A percentile compares a stretch with the other conserved stretches of the same genome.
These are phyloP conservation scores for Melanotus villosus DNA, from an alignment of 2,888 invertebrate species.

Conservation along the genomic window DNA sequence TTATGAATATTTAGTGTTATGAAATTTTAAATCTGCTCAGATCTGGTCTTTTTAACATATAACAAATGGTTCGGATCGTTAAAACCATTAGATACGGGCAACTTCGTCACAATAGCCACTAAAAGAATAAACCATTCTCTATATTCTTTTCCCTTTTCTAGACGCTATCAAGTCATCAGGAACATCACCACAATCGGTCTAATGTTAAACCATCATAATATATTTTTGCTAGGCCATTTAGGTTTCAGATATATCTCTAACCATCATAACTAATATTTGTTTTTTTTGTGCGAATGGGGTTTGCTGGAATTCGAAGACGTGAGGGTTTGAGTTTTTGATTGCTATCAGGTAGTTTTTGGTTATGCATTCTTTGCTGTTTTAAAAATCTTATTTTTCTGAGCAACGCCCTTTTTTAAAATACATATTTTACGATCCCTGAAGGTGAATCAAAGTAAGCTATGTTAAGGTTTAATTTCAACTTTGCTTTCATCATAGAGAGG, in stretches of 20 bases:
- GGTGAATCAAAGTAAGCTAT: too few relatives aligned
- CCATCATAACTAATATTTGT: conserved; percentile 45
- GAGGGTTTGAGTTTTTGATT: too few relatives aligned
- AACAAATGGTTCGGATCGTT: conserved; percentile 22
- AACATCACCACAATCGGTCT: conserved; percentile 52
- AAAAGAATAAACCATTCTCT: conserved; percentile 43
- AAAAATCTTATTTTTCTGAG: too few relatives aligned
- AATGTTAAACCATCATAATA: conserved; percentile 54
- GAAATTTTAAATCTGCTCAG: background rate
- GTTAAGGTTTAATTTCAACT: too few relatives aligned
- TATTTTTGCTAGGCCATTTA: conserved; percentile 50
- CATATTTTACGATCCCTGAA: too few relatives aligned
- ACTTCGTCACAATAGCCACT: conserved; percentile 7
- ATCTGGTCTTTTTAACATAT: background rate
- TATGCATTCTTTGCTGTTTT: too few relatives aligned
- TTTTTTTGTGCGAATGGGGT: conserved; percentile 37
- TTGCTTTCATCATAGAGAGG: too few relatives aligned
- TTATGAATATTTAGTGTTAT: background rate
- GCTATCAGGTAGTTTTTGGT: too few relatives aligned
- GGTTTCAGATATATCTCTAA: conserved; percentile 8
- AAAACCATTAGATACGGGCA: conserved; percentile 13
- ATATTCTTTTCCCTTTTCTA: conserved; percentile 52
- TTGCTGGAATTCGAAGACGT: background rate
- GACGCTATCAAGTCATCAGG: conserved; percentile 56
- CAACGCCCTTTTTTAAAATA: too few relatives aligned